Percentiles rank a stretch among this genome's conserved stretches.
Conservation (phyloP, 2,113 vertebrate species). For the Cavia porcellus region DNA sequence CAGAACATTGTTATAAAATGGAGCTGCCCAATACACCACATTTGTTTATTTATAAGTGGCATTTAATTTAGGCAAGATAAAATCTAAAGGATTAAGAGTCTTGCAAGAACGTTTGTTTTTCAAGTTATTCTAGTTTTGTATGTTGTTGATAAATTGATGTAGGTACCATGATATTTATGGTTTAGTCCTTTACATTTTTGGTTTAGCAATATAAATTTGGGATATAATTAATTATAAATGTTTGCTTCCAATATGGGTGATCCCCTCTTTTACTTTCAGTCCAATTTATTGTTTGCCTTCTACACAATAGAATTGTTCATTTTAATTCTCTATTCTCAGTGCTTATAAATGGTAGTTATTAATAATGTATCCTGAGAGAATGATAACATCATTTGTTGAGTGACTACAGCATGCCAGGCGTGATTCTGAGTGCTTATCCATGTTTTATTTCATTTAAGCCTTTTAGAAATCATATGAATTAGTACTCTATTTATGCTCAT, state of each 20-base stretch:
- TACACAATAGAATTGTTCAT: neutral
- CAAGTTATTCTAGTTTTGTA: conserved; percentile 11
- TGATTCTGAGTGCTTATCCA: neutral
- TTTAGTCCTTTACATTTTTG: conserved; percentile 24
- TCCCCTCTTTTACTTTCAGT: neutral
- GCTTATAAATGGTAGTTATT: neutral
- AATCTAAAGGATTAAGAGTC: neutral
- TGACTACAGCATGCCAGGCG: neutral
- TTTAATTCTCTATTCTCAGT: neutral
- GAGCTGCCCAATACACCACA: neutral
- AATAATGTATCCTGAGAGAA: neutral
- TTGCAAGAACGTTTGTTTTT: neutral
- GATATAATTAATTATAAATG: neutral
- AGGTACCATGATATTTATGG: neutral
- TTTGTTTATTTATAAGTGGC: conserved; percentile 18
- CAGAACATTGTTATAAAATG: neutral
- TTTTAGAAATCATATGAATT: neutral
- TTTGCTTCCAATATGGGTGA: neutral
- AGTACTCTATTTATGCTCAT: neutral
- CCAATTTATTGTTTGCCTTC: neutral
- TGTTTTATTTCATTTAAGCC: neutral
- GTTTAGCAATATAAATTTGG: neutral
- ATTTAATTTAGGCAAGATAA: conserved; percentile 16
- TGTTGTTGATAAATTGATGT: conserved; percentile 22
- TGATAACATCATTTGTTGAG: neutral